These are phyloP conservation scores for Trissolcus basalis DNA, from an alignment of 1,140 invertebrate species.

Conservation along the genomic window DNA sequence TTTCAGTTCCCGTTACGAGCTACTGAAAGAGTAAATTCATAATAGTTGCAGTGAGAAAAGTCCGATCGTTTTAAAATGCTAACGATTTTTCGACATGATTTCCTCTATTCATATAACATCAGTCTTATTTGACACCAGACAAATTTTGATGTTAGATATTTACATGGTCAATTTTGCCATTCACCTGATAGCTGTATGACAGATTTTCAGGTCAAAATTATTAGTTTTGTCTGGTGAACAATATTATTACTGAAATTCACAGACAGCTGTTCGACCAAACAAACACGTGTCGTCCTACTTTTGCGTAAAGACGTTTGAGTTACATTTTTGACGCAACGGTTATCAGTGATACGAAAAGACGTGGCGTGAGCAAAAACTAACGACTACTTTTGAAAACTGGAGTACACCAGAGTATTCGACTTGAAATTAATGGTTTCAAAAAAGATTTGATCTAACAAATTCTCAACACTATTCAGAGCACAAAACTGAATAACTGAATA, in stretches of 20 bases:
- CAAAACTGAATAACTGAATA: too few relatives aligned
- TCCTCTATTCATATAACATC: too few relatives aligned
- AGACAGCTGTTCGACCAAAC: slow-evolving; percentile 47
- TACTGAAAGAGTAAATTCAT: slow-evolving; percentile 38
- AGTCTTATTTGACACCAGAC: too few relatives aligned
- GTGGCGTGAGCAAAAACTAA: slow-evolving; percentile 8
- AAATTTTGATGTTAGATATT: background rate
- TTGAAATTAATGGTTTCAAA: background rate
- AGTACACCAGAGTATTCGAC: background rate
- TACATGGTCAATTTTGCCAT: background rate
- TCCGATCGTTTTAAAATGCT: too few relatives aligned
- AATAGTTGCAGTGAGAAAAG: too few relatives aligned
- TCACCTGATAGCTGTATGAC: background rate
- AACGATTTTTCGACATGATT: too few relatives aligned
- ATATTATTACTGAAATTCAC: slow-evolving; percentile 47
- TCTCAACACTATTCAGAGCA: too few relatives aligned
- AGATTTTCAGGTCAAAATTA: slow-evolving; percentile 17
- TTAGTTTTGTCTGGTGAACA: slow-evolving; percentile 34
- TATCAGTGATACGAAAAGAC: slow-evolving; percentile 33
- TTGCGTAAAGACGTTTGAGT: slow-evolving; percentile 38
- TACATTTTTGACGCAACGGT: slow-evolving; percentile 39
- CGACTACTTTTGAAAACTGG: slow-evolving; percentile 11
- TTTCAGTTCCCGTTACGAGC: slow-evolving; percentile 29
- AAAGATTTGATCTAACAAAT: too few relatives aligned
- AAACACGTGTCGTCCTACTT: slow-evolving; percentile 52